Evolutionary conservation across 2,888 invertebrate species (phyloP).

Genomic region (Resseliella maxima): DNA sequence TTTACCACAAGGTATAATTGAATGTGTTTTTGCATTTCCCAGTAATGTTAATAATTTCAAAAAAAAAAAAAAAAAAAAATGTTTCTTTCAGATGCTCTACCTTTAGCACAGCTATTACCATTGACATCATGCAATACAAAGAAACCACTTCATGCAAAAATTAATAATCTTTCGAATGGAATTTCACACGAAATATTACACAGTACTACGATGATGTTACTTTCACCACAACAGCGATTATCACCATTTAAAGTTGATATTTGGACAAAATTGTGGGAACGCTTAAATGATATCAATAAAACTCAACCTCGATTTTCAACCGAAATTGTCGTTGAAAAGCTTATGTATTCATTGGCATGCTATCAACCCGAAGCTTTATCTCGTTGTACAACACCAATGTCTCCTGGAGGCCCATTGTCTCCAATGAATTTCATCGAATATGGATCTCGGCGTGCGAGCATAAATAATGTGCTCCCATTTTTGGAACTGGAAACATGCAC

Average conservation of each 20-base stretch:
- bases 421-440: slow-evolving; percentile 66
- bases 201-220: slow-evolving; percentile 84
- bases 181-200: slow-evolving; percentile 81
- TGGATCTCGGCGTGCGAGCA: slow-evolving; percentile 66
- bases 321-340: slow-evolving; percentile 79
- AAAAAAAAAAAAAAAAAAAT: no score
- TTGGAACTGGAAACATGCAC: slow-evolving; percentile 86
- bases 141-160: slow-evolving; percentile 67
- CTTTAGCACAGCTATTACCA: slow-evolving; percentile 77
- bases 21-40: no score
- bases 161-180: slow-evolving; percentile 71
- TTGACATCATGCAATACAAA: slow-evolving; percentile 71
- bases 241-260: slow-evolving; percentile 84
- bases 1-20: no score
- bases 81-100: slow-evolving; percentile 77
- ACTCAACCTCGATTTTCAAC: slow-evolving; percentile 75
- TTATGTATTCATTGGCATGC: slow-evolving; percentile 83
- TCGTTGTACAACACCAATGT: slow-evolving; percentile 85
- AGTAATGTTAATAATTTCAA: no score
- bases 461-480: slow-evolving; percentile 78
- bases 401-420: slow-evolving; percentile 74
- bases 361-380: slow-evolving; percentile 90
- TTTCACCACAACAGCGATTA: slow-evolving; percentile 85
- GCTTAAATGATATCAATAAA: slow-evolving; percentile 73
- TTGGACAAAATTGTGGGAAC: slow-evolving; percentile 86